Evolutionary conservation across 1,140 invertebrate genomes (phyloP).

Genomic region (Phortica variegata): DNA sequence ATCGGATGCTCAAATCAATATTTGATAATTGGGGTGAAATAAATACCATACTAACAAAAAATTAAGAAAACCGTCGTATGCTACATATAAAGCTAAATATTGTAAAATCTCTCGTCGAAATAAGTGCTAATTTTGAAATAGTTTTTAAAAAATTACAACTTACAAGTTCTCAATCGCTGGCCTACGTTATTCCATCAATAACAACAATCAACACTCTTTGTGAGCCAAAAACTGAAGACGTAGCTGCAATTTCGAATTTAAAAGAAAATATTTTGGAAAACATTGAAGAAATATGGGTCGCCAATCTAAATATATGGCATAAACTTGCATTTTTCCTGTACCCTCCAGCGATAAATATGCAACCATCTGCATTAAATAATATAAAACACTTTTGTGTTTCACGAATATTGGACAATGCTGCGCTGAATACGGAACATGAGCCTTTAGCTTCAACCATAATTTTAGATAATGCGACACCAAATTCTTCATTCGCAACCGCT

Average conservation of each 20-base stretch:
- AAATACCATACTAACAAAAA: constrained; percentile 10
- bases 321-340: constrained; percentile 1
- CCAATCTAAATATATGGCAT: neutral
- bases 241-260: neutral
- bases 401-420: too few relatives aligned
- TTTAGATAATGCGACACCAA: neutral
- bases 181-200: constrained; percentile 1
- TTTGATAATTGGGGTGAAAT: constrained; percentile 17
- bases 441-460: too few relatives aligned
- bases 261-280: neutral
- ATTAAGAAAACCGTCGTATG: constrained; percentile 7
- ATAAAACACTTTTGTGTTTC: constrained; percentile 8
- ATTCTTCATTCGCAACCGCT: neutral
- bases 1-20: constrained; percentile 7
- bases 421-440: too few relatives aligned
- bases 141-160: constrained; percentile 5
- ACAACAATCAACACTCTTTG: neutral
- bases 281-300: neutral
- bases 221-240: neutral
- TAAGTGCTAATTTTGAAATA: constrained; percentile 6
- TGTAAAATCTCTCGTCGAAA: constrained; percentile 1
- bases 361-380: neutral
- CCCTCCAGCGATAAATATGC: constrained; percentile 1
- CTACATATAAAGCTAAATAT: constrained; percentile 10
- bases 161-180: neutral